A percentile compares a stretch with the other conserved stretches of the same genome.
phyloP scores from a whole-genome alignment of 2,888 invertebrate genomes.

The Drosophila anceps region DNA sequence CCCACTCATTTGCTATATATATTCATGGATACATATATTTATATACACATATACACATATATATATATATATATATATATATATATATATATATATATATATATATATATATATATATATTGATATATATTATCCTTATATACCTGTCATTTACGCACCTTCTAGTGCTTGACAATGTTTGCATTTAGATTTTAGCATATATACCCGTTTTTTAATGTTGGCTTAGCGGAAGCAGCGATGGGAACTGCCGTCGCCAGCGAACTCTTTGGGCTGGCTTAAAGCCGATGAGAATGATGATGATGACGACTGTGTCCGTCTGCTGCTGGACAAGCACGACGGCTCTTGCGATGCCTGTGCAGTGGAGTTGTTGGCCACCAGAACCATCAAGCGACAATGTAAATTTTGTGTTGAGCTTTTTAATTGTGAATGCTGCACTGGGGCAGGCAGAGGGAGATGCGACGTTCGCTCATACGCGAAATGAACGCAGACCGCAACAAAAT shows the following conservation, averaged over 20 bases:
- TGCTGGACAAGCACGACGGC: conserved; percentile 18
- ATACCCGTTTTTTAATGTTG: conserved; percentile 3
- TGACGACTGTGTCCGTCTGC: conserved; percentile 37
- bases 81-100: not conserved
- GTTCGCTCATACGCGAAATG: conserved; percentile 76
- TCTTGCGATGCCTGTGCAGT: conserved; percentile 28
- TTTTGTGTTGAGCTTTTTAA: conserved; percentile 81
- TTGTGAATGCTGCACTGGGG: conserved; percentile 63
- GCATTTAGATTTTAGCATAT: conserved; percentile 2
- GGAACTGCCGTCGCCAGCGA: conserved; percentile 1
- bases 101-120: not conserved
- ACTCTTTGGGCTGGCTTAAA: conserved; percentile 19
- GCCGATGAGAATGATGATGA: conserved; percentile 45
- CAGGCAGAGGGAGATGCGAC: conserved; percentile 6
- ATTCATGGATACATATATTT: not conserved
- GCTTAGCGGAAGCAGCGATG: conserved; percentile 1
- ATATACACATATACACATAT: no score
- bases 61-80: not conserved
- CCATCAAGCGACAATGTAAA: conserved; percentile 79
- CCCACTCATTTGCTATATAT: not conserved
- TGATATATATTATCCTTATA: not conserved
- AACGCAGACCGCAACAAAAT: conserved; percentile 74
- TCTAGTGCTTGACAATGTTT: not conserved
- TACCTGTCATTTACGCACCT: not conserved
- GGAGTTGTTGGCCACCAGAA: conserved; percentile 50